Percentiles rank a stretch among this genome's conserved stretches.
phyloP scores from a whole-genome alignment of 2,888 invertebrate species.

The Micropterix aruncella region DNA sequence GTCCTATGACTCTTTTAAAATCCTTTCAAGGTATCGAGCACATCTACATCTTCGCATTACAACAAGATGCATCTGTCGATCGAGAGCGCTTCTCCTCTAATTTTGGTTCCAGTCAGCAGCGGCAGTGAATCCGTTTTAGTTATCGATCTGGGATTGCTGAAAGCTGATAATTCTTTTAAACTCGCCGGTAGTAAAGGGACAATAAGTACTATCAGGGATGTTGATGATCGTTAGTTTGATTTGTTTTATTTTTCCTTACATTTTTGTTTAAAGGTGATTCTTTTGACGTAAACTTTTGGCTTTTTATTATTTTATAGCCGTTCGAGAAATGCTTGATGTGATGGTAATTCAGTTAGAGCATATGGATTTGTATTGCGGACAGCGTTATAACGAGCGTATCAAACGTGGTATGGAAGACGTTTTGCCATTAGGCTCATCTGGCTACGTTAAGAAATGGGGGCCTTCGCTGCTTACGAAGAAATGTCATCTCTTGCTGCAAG shows the following conservation, averaged over 20 bases:
- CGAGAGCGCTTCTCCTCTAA: conserved; percentile 51
- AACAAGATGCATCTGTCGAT: conserved; percentile 46
- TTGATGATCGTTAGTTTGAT: conserved; percentile 21
- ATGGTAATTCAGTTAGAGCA: conserved; percentile 59
- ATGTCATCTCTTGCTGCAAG: conserved; percentile 62
- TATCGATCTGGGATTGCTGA: conserved; percentile 65
- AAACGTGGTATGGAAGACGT: conserved; percentile 12
- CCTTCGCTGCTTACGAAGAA: conserved; percentile 68
- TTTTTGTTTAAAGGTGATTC: too few species aligned
- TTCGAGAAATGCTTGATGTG: conserved; percentile 55
- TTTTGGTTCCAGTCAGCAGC: conserved; percentile 76
- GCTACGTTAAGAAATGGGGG: conserved; percentile 24
- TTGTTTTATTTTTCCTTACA: too few species aligned
- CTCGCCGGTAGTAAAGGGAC: conserved; percentile 40
- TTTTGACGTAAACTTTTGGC: too few species aligned
- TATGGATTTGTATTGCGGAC: conserved; percentile 60
- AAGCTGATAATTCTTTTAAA: conserved; percentile 63
- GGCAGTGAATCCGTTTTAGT: conserved; percentile 64
- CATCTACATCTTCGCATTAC: conserved; percentile 36
- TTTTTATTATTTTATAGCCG: conserved; percentile 17
- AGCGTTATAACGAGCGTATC: conserved; percentile 13
- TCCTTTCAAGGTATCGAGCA: conserved; percentile 12
- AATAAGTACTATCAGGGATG: conserved; percentile 30
- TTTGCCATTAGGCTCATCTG: conserved; percentile 33
- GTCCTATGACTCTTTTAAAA: conserved; percentile 6